These are phyloP conservation scores for Rhineura floridana DNA, from an alignment of 2,113 vertebrate species.

Conservation along the genomic window DNA sequence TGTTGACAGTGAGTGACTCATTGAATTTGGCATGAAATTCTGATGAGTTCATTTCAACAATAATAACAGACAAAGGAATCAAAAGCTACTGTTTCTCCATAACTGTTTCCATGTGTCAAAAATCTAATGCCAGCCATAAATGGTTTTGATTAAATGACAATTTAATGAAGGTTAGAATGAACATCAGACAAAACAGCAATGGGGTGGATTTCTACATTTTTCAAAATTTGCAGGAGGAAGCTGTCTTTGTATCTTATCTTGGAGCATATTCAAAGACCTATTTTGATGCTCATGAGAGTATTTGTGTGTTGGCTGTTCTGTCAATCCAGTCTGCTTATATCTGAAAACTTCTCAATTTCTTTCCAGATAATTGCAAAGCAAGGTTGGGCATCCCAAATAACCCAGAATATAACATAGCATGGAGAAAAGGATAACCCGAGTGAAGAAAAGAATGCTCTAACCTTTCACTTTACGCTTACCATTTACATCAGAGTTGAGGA, in stretches of 20 bases:
- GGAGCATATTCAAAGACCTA: neutral
- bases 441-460: neutral
- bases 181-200: neutral
- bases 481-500: too few species aligned
- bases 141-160: neutral
- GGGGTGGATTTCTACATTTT: neutral
- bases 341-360: neutral
- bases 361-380: neutral
- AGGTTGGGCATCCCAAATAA: too few species aligned
- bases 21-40: neutral
- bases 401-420: too few species aligned
- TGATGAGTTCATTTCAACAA: neutral
- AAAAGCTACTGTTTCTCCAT: neutral
- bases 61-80: neutral
- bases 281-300: neutral
- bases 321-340: neutral
- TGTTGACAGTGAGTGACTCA: neutral
- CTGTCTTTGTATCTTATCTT: neutral
- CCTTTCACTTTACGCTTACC: neutral
- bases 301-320: neutral
- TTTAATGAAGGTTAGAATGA: neutral
- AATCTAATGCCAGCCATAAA: neutral
- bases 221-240: neutral
- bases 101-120: neutral
- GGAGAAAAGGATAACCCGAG: neutral